A percentile compares a stretch with the other conserved stretches of the same genome.
Conservation (phyloP, 2,888 invertebrate genomes). For the Acanthococcus lagerstroemiae region DNA sequence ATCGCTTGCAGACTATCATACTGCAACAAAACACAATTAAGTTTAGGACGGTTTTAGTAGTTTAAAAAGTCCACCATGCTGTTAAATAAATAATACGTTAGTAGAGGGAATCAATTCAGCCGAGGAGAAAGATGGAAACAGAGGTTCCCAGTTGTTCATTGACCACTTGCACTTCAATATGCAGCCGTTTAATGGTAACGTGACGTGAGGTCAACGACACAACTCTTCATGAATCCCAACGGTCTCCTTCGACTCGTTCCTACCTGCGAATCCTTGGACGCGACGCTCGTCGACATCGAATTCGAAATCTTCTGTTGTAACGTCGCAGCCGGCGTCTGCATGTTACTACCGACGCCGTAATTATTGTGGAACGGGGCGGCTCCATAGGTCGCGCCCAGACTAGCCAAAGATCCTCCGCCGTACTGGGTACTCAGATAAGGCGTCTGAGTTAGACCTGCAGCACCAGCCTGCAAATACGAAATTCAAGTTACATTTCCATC, state of each 20-base stretch:
- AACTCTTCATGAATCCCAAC: not conserved
- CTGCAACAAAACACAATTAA: too few species aligned
- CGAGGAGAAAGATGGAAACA: too few species aligned
- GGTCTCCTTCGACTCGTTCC: too few species aligned
- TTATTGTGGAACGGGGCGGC: slow-evolving; percentile 25
- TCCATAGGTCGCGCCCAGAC: slow-evolving; percentile 23
- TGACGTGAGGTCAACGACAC: too few species aligned
- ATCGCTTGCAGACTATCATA: slow-evolving; percentile 17
- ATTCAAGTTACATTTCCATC: too few species aligned
- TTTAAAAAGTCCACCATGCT: too few species aligned
- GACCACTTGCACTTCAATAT: too few species aligned
- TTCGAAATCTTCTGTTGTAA: slow-evolving; percentile 27
- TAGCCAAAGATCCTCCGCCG: slow-evolving; percentile 23
- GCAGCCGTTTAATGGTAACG: too few species aligned
- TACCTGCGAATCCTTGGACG: slow-evolving; percentile 22
- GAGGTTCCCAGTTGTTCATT: too few species aligned
- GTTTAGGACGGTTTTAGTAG: too few species aligned
- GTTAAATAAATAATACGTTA: too few species aligned
- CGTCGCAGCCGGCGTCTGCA: slow-evolving; percentile 17
- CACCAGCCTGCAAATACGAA: slow-evolving; percentile 2
- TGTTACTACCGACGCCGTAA: slow-evolving; percentile 9
- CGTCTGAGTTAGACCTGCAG: slow-evolving; percentile 21
- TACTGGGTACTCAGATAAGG: slow-evolving; percentile 23
- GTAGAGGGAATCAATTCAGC: too few species aligned
- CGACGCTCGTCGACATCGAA: slow-evolving; percentile 7